Evolutionary conservation across 2,113 vertebrate genomes (phyloP), one percentile per base, ranked within the genome.

Genomic region (Cephalophus harveyi): DNA sequence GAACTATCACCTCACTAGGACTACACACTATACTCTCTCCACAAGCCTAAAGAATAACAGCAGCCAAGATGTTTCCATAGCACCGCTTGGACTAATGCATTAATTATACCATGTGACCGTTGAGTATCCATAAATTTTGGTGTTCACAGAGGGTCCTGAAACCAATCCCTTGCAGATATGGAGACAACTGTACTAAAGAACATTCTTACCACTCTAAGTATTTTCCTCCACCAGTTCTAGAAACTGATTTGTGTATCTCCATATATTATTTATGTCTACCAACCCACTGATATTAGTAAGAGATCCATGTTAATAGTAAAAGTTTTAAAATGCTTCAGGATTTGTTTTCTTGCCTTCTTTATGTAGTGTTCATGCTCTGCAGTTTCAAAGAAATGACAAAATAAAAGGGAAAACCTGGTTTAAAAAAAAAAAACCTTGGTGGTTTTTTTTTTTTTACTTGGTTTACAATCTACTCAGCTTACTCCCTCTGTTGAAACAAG

Each of bases 371-470:
- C 83, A 78, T 28, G 40, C 54, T 90, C 43, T 95, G n/a, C 19
- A 89, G 64, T 95, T 96, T 96, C 85, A 90, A 12, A 89, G 67
- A 25, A 87, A 88, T 88, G 8, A 67, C 46, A 82, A 91, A 76
- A 87, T 8, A 90, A 95, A 97, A 96, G 23, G 23, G 48, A 94
- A 97, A 94, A 46, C n/a, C 59, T 74, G 21, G 23, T 87, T 83
- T 17, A 78, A 64, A 91, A 59, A 92, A 59, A 92, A 90, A 55
- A 46, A 10, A 87, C 15, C 78, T 33, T 16, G 60, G 57, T 16
- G 60, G 57, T 40, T 40, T 43, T 43, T 62, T 33, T 64, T 59
- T 27, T 62, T 64, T 62, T 50, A 91, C 36, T 89, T 33, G 25
- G 52, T 84, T 97, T 97, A 88, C 83, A 67, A 54, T 52, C 83